Evolutionary conservation across 2,113 vertebrate species (phyloP).

Genomic region (Clarias macrocephalus): DNA sequence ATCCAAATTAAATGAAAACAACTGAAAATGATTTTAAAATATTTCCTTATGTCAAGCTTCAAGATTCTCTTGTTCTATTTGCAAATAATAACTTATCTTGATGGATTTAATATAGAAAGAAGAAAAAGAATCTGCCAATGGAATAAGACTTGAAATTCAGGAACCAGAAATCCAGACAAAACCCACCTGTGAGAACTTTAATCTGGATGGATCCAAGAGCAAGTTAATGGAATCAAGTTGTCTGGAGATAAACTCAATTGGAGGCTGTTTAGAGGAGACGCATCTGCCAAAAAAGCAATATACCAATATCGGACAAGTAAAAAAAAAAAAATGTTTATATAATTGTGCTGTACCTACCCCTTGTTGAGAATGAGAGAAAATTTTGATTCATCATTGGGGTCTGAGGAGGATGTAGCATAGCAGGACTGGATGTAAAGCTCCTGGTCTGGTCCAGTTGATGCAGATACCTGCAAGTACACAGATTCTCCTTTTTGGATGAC

Average conservation of each 20-base stretch:
- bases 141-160: not conserved
- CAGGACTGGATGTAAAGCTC: constrained; percentile 67
- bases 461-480: constrained; percentile 62
- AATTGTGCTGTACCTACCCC: constrained; percentile 55
- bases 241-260: constrained; percentile 52
- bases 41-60: not conserved
- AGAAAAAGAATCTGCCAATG: not conserved
- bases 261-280: constrained; percentile 49
- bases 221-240: constrained; percentile 56
- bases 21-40: no score
- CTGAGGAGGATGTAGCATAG: constrained; percentile 54
- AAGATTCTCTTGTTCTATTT: not conserved
- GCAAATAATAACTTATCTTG: not conserved
- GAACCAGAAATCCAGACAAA: not conserved
- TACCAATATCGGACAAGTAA: no score
- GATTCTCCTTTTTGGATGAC: constrained; percentile 58
- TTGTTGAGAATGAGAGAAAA: constrained; percentile 63
- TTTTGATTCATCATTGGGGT: constrained; percentile 48
- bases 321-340: fast-evolving
- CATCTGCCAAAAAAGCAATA: constrained; percentile 55
- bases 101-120: not conserved
- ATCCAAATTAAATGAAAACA: no score
- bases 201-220: constrained; percentile 55
- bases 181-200: constrained; percentile 58
- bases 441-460: constrained; percentile 38